Evolutionary conservation across 92 coral and sea anemone genomes (phyloP), one percentile per base, ranked within the genome.

Genomic region (Parazoanthus swiftii): DNA sequence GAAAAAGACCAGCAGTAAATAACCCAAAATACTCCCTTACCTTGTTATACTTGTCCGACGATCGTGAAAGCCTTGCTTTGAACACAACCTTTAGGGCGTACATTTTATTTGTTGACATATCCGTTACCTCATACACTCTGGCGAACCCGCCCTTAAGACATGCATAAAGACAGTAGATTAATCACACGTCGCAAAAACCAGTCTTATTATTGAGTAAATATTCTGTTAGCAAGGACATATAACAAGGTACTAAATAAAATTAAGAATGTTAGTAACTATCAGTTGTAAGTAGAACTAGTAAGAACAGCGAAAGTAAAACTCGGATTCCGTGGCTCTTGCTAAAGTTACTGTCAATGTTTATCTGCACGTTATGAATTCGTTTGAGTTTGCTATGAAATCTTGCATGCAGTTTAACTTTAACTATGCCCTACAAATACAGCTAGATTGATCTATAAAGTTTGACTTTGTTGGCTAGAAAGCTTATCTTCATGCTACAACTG

Each of bases 81-180:
- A 95, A 95, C 15, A 97, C 99, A 68, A 93, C 98, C 85, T 97
- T 97, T 68, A 95, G 90, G 42, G 99, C 99, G 88, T 86, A 97
- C 77, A 91, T 93, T 70, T 92, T 94, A 85, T 95, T 97, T 7
- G 96, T 97, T 26, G 95, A 94, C 99, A 97, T 97, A 86, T 97
- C 99, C 0, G 99, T 97, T 66, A 95, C 99, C 85, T 97, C 99
- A 88, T 94, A 97, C 80, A 95, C 98, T 39, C 99, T 93, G n/a
- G 99, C 99, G 71, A 97, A 97, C 25, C 99, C 99, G 16, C 99
- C 99, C 99, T 96, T 72, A 33, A 39, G 26, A 58, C 63, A 39
- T 16, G 42, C 37, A 85, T 35, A 20, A 35, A 85, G 77, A 85
- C 39, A 46, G 39, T 5, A 3, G 37, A 3, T 3, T 66, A 36